Percentiles rank a stretch among this genome's conserved stretches.
phyloP scores from a whole-genome alignment of 2,113 vertebrate genomes.

The Stegostoma tigrinum region DNA sequence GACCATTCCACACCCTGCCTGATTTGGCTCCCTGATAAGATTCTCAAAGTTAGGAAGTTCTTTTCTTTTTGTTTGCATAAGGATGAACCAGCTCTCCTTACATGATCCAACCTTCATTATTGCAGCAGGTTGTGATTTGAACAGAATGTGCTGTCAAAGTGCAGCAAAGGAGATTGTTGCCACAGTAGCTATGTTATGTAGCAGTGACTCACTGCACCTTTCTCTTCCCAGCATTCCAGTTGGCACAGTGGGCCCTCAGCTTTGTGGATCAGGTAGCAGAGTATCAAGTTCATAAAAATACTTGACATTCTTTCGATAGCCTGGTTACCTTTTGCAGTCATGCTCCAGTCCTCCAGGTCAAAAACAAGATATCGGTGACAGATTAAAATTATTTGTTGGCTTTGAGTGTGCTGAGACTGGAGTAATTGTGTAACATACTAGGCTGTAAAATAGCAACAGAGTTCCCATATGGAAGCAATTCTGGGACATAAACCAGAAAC shows the following conservation, averaged over 20 bases:
- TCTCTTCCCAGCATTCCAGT: neutral
- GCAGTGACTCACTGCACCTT: neutral
- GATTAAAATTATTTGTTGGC: neutral
- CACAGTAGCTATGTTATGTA: constrained; percentile 13
- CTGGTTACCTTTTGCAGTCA: neutral
- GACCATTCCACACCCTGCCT: neutral
- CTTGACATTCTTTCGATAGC: constrained; percentile 12
- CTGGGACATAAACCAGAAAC: neutral
- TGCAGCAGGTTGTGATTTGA: neutral
- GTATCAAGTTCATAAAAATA: neutral
- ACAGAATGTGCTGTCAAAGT: neutral
- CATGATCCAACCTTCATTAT: neutral
- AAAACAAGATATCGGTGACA: neutral
- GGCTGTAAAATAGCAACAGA: neutral
- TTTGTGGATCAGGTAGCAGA: neutral
- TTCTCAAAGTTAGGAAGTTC: neutral
- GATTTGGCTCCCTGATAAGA: neutral
- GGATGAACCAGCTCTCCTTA: neutral
- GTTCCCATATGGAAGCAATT: neutral
- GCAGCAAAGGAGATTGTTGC: neutral
- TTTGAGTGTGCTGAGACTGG: neutral
- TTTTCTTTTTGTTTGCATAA: neutral
- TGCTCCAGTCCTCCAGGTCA: neutral
- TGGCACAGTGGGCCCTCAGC: neutral
- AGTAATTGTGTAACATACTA: neutral